These are phyloP conservation scores for Macaria liturata DNA, from an alignment of 2,888 invertebrate species.

Conservation along the genomic window DNA sequence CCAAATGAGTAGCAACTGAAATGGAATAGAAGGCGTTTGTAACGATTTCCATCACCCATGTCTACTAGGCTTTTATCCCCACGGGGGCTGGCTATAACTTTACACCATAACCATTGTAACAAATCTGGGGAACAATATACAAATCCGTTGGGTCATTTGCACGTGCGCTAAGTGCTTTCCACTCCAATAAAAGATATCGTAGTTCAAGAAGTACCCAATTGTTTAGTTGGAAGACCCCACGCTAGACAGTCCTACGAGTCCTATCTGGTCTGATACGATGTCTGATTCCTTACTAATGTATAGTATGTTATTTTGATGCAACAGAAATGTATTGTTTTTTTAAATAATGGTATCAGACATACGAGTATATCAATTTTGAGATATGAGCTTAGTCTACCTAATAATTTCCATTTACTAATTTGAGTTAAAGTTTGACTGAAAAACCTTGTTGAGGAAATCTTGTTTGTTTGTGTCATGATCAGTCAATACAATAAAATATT, in stretches of 20 bases:
- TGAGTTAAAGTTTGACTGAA: too few species aligned
- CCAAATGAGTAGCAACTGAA: conserved; percentile 9
- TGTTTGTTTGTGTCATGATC: too few species aligned
- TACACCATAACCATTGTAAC: conserved; percentile 16
- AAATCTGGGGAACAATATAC: conserved; percentile 16
- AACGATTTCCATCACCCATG: conserved; percentile 11
- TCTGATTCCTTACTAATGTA: too few species aligned
- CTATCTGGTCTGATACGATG: too few species aligned
- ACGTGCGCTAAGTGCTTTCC: conserved; percentile 11
- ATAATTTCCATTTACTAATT: too few species aligned
- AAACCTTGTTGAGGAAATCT: too few species aligned
- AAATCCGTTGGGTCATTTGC: conserved; percentile 19
- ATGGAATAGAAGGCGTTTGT: conserved; percentile 12
- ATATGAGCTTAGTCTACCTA: too few species aligned
- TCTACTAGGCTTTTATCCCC: conserved; percentile 14
- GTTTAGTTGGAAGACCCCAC: conserved; percentile 12
- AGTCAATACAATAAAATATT: too few species aligned
- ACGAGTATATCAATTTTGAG: too few species aligned
- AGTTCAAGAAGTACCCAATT: conserved; percentile 13
- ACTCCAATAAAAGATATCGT: conserved; percentile 12
- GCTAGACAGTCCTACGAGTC: not conserved
- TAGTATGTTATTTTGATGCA: too few species aligned
- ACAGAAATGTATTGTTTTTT: too few species aligned
- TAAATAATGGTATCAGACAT: too few species aligned
- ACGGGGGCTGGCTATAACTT: conserved; percentile 16